A percentile compares a stretch with the other conserved stretches of the same genome.
Evolutionary conservation across 2,797 vertebrate species (phyloP).

Genomic region (Triplophysa bombifrons): DNA sequence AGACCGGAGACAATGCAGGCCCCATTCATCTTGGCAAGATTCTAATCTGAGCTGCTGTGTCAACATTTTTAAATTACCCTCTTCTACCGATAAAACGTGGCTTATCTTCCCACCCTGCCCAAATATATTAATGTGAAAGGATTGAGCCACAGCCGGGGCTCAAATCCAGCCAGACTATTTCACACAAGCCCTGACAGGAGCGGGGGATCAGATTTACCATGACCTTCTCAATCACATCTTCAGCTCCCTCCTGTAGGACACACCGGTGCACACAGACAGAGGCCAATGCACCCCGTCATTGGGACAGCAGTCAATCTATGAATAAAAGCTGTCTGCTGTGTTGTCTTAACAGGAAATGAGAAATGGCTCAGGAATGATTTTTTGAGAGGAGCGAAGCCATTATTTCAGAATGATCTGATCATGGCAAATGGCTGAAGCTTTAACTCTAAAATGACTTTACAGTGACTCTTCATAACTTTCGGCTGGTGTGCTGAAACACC

Average conservation of each 20-base stretch:
- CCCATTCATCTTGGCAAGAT: conserved; percentile 43
- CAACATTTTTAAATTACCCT: conserved; percentile 53
- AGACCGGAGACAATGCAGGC: conserved; percentile 39
- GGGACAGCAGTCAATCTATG: conserved; percentile 30
- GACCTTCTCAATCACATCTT: conserved; percentile 45
- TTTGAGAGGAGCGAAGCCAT: conserved; percentile 15
- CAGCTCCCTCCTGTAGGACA: conserved; percentile 28
- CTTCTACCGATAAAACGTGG: conserved; percentile 33
- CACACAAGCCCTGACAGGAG: conserved; percentile 2
- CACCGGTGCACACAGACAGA: conserved; percentile 1
- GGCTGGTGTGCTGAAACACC: conserved; percentile 9
- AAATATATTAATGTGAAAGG: conserved; percentile 31
- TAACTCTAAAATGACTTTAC: conserved; percentile 32
- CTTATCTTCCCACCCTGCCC: conserved; percentile 42
- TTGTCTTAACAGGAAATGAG: conserved; percentile 27
- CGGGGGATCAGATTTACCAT: conserved; percentile 36
- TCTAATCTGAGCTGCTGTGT: conserved; percentile 51
- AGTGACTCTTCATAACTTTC: conserved; percentile 12
- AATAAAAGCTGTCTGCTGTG: conserved; percentile 28
- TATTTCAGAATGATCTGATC: conserved; percentile 38
- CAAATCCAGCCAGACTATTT: conserved; percentile 40
- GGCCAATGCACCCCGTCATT: conserved; percentile 16
- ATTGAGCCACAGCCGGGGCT: neutral
- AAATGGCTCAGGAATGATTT: conserved; percentile 14
- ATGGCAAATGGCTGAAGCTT: conserved; percentile 18